A percentile compares a stretch with the other conserved stretches of the same genome.
Conservation (phyloP, 2,888 invertebrate species). For the Saturnia pavonia region DNA sequence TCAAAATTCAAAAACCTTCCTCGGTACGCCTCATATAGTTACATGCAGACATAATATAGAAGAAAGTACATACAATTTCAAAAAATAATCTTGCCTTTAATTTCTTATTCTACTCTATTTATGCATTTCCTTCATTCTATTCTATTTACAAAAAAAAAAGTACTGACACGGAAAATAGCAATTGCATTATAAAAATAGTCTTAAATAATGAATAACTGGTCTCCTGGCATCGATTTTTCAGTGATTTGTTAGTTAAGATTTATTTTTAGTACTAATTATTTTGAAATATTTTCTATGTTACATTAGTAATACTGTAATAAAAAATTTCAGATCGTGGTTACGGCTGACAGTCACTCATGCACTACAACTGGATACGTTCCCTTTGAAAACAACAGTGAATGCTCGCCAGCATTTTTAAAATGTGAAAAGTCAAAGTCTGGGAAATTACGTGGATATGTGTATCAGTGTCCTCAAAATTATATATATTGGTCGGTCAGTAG, state of each 20-base stretch:
- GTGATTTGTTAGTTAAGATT: neutral
- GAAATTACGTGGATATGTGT: conserved; percentile 85
- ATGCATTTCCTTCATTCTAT: no score
- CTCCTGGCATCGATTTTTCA: no score
- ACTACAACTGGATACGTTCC: conserved; percentile 86
- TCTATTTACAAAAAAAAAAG: no score
- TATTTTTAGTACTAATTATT: neutral
- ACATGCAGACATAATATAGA: no score
- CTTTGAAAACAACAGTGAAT: conserved; percentile 84
- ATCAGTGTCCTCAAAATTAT: conserved; percentile 89
- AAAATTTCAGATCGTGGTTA: conserved; percentile 83
- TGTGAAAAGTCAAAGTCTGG: conserved; percentile 80
- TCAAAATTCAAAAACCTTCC: no score
- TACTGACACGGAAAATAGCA: no score
- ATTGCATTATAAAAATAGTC: no score
- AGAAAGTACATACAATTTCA: no score
- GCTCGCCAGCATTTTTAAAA: conserved; percentile 87
- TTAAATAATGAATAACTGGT: no score
- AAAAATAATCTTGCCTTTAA: no score
- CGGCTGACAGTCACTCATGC: conserved; percentile 81
- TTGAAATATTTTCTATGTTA: conserved; percentile 16
- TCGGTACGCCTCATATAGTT: no score
- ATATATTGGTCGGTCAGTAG: conserved; percentile 90
- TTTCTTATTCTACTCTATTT: no score
- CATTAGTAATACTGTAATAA: conserved; percentile 16